Evolutionary conservation across 35 echinoderm and acorn worm genomes (phyloP), one percentile per base, ranked within the genome.

Genomic region (Apostichopus californicus): DNA sequence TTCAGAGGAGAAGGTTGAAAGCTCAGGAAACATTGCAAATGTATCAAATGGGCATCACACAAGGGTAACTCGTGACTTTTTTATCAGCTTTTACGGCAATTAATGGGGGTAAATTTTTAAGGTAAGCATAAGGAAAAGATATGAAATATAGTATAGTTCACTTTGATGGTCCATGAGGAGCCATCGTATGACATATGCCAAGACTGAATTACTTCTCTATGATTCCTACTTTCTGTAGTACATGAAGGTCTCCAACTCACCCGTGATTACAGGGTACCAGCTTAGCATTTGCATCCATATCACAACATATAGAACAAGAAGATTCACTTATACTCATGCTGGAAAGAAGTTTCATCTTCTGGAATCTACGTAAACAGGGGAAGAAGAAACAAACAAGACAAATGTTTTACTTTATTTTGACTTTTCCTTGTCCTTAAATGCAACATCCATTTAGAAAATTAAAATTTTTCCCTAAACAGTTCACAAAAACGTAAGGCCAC

Each of bases 241-340:
- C 34, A 46, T 46, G 34, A 46, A 46, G 34, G 34, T 46, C 34
- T 46, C 34, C 34, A 78, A 78, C 94, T 93, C 71, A 98, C 96
- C 94, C 82, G 80, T 98, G 96, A 60, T 93, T 92, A 90, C 96
- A 98, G 59, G 96, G 96, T 82, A 78, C 91, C 52, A 98, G 90
- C 18, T 79, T 92, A 13, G 91, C 81, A 55, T 88, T 90, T 6
- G 94, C 94, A 54, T 94, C 92, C 63, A 77, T 94, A 68, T 98
- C 96, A 94, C 92, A 98, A 75, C 96, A 98, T 11, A 98, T 87
- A 61, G 89, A 96, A 77, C 96, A 98, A 10, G 94, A 93, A 23
- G 87, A 92, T 14, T 98, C 96, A 92, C 94, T 98, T 20, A 98
- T 92, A 65, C 65, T 83, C 28, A 84, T 17, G 28, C 14, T 89